Percentiles rank a stretch among this genome's conserved stretches.
phyloP scores from a whole-genome alignment of 2,113 vertebrate species.

The Uria aalge region DNA sequence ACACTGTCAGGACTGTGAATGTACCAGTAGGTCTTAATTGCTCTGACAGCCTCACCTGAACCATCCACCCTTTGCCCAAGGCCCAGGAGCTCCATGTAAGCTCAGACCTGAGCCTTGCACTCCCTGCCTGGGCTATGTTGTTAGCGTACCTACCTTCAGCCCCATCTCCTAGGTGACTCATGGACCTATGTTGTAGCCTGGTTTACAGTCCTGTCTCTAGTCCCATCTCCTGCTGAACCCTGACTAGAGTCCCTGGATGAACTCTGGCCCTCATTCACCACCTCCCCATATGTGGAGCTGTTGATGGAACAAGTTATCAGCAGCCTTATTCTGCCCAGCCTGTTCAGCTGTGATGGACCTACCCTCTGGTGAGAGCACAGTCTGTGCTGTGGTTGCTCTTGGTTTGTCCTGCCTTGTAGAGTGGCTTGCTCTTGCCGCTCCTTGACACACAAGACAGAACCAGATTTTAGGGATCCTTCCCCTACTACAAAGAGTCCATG shows the following conservation, averaged over 20 bases:
- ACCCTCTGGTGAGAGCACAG: neutral
- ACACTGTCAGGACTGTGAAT: neutral
- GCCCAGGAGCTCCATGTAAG: neutral
- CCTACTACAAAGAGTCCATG: neutral
- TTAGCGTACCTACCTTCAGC: neutral
- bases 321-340: neutral
- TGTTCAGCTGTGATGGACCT: neutral
- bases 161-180: neutral
- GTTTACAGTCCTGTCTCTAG: neutral
- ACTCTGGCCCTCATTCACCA: neutral
- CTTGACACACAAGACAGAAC: neutral
- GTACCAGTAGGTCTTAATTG: neutral
- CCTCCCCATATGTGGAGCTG: accelerated
- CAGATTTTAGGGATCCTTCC: neutral
- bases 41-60: neutral
- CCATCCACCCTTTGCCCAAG: neutral
- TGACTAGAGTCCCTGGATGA: neutral
- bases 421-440: neutral
- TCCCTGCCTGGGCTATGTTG: neutral
- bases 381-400: neutral
- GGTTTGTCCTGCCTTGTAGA: neutral
- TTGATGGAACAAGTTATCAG: neutral
- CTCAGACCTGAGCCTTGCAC: neutral
- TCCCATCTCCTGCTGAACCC: neutral
- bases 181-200: neutral